Conservation (phyloP, 2,888 invertebrate genomes). For the Meandrusa payeni region DNA sequence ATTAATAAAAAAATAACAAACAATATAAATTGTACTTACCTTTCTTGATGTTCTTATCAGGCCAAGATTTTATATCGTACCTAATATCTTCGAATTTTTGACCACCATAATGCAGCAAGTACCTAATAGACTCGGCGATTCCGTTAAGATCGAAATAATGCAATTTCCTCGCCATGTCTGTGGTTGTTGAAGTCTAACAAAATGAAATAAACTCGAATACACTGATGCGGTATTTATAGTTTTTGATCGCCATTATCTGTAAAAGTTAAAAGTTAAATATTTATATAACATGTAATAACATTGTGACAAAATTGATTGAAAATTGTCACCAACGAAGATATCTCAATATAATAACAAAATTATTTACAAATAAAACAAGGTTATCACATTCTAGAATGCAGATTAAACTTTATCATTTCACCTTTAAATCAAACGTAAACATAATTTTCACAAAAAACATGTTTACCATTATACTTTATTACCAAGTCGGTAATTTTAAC, state of each 20-base stretch:
- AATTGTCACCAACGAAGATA: not conserved
- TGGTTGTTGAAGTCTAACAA: conserved; percentile 16
- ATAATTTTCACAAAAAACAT: too few species aligned
- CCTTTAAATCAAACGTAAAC: conserved; percentile 4
- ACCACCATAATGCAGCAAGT: conserved; percentile 58
- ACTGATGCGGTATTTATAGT: conserved; percentile 15
- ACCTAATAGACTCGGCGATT: conserved; percentile 54
- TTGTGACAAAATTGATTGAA: not conserved
- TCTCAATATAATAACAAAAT: too few species aligned
- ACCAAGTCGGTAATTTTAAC: too few species aligned
- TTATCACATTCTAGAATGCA: not conserved
- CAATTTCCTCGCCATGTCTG: conserved; percentile 44
- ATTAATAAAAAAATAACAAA: conserved; percentile 5
- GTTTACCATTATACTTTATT: too few species aligned
- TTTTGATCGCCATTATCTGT: not conserved
- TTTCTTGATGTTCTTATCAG: conserved; percentile 47
- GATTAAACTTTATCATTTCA: not conserved
- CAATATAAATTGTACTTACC: conserved; percentile 41
- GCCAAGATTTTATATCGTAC: conserved; percentile 46
- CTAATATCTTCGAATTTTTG: conserved; percentile 59
- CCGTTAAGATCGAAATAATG: conserved; percentile 54
- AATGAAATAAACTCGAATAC: conserved; percentile 3
- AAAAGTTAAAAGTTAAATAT: not conserved
- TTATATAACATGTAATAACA: conserved; percentile 4
- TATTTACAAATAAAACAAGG: conserved; percentile 3